Percentiles rank a stretch among this genome's conserved stretches.
These are phyloP conservation scores for Suricata suricatta DNA, from an alignment of 2,113 vertebrate species.

Conservation along the genomic window DNA sequence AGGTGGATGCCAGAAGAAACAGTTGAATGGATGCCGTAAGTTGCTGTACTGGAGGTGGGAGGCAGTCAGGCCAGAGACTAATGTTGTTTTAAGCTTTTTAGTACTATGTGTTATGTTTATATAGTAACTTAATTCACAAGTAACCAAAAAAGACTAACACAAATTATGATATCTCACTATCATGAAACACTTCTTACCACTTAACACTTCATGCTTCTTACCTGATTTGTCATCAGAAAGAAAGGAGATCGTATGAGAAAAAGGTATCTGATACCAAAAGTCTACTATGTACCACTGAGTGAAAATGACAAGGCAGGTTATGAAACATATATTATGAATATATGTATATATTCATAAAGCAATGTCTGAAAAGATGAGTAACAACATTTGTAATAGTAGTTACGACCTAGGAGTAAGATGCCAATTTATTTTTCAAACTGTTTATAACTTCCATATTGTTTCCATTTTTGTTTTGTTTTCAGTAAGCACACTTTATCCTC, in stretches of 20 bases:
- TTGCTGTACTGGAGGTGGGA: not conserved
- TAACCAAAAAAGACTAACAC: not conserved
- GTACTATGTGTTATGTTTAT: not conserved
- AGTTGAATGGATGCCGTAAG: not conserved
- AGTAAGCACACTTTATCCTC: not conserved
- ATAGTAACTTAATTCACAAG: constrained; percentile 4
- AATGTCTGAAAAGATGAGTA: not conserved
- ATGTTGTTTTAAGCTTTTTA: not conserved
- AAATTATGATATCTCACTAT: not conserved
- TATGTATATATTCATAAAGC: not conserved
- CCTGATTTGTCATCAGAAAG: not conserved
- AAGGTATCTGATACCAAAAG: not conserved
- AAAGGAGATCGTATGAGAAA: not conserved
- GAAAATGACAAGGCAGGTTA: not conserved
- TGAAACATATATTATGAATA: not conserved
- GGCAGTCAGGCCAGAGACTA: not conserved
- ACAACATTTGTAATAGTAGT: not conserved
- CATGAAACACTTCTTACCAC: not conserved
- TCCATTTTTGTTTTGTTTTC: constrained; percentile 14
- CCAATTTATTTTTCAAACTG: not conserved
- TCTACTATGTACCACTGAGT: not conserved
- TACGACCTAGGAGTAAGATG: not conserved
- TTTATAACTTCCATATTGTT: not conserved
- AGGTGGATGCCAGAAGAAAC: not conserved
- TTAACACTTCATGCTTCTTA: too few species aligned